Evolutionary conservation across 2,113 vertebrate genomes (phyloP).

Genomic region (Candoia aspera): DNA sequence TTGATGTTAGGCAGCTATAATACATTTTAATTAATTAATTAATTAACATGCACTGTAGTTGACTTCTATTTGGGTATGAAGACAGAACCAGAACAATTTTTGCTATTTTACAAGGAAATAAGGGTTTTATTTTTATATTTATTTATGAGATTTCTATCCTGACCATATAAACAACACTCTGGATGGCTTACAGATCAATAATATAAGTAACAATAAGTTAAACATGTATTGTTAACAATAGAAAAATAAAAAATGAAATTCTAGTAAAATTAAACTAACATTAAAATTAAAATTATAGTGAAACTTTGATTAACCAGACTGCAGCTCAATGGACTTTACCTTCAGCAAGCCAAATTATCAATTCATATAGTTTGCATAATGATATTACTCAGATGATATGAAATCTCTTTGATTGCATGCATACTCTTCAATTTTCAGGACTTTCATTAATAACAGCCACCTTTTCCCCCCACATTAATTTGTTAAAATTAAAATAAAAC

Average conservation of each 20-base stretch:
- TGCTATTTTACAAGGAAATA: background rate
- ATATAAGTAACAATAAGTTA: background rate
- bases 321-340: background rate
- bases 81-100: background rate
- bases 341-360: background rate
- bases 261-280: background rate
- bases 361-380: background rate
- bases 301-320: background rate
- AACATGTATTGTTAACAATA: background rate
- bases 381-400: background rate
- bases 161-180: background rate
- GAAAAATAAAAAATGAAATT: background rate
- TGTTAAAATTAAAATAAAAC: too few species aligned
- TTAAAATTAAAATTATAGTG: background rate
- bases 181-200: background rate
- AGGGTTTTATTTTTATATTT: background rate
- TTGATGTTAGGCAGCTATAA: background rate
- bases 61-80: background rate
- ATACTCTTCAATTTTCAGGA: background rate
- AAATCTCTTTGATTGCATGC: background rate
- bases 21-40: background rate
- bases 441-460: background rate
- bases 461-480: background rate
- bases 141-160: background rate
- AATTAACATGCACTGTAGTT: background rate